Evolutionary conservation across 2,888 invertebrate genomes (phyloP), one percentile per base, ranked within the genome.

Genomic region (Andrena praecox): DNA sequence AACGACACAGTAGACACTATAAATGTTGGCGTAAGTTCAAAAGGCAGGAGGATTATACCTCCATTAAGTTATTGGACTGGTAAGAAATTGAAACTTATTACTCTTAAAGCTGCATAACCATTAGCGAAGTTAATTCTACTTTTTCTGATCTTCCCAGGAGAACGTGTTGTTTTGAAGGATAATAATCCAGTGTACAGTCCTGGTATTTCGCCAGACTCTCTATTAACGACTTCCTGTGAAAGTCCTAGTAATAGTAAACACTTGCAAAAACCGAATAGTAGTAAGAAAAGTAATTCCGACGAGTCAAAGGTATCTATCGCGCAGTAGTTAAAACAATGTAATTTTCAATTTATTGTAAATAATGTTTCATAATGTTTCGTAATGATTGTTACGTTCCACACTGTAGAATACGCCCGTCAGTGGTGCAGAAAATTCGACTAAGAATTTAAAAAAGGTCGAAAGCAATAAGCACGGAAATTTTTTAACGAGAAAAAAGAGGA

Each of bases 101-200:
- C 24, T 12, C 24, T 56, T 1, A 12, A 27, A 42, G 54, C 54
- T 24, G 20, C 7, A 7, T 7, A 52, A n/a, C 2, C 5, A 52
- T 52, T 20, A 7, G 20, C 20, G 20, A 24, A n/a, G 24, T 52
- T 54, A 7, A 24, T 54, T 54, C 8, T 54, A 54, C 3, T 54
- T 54, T 20, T 8, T 54, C 20, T 2, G 16, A 42, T 54, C 54
- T 10, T 54, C 54, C 24, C 10, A 56, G 56, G 56, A 27, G 56
- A 56, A 27, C 27, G 56, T 4, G 2, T 56, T 56, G 1, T 8
- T 56, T 12, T 24, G 10, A 56, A 56, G 24, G 24, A 24, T 20
- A 3, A 56, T 24, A 56, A 42, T 35, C 81, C 75, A 5, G 29
- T 90, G 24, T 93, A 92, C 59, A 86, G 52, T 42, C 86, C 90